Base-by-base conservation (phyloP, 2,797 vertebrate genomes). In the Argyrosomus regius region DNA sequence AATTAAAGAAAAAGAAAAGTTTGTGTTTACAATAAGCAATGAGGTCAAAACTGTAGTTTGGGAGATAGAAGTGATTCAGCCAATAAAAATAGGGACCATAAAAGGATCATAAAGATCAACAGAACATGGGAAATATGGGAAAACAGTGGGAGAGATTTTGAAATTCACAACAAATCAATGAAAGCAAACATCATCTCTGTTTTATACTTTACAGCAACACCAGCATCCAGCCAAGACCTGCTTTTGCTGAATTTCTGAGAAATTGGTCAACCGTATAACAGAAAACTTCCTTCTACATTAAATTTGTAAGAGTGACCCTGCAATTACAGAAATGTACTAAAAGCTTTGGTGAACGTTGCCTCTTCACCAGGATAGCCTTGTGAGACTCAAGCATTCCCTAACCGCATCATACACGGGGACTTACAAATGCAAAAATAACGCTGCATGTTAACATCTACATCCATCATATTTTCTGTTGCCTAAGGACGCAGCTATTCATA, bases 231-330 rank as follows among this genome's bases (percentile, higher is more conserved):
- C 46, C 7, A 53, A 64, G 50, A 77, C 22, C 31, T 35, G 61
- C 1, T 68, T 71, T 56, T 64, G 28, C 54, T 56, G 22, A 26
- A 57, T 75, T 84, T 86, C 60, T 62, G 41, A 81, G 56, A 66
- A 57, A 24, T 60, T 41, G 1, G 35, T 77, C 65, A 74, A 71
- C 64, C n/a, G 39, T 75, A 58, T 79, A 83, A 88, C 28, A 14
- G 48, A 64, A 86, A 57, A 81, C 59, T 73, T 83, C 66, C 68
- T 46, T 45, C 53, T 45, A 50, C 72, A 88, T 87, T 77, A 78
- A 86, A 89, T 84, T 70, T 83, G 66, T 70, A 82, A 28, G 73
- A 77, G 26, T 43, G 28, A 46, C 50, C 24, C 71, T n/a, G 31
- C 70, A 82, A 80, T 54, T 68, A 43, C 17, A 68, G 50, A 80